These are phyloP conservation scores for Galbula dea DNA, from an alignment of 2,113 vertebrate species.

Conservation along the genomic window DNA sequence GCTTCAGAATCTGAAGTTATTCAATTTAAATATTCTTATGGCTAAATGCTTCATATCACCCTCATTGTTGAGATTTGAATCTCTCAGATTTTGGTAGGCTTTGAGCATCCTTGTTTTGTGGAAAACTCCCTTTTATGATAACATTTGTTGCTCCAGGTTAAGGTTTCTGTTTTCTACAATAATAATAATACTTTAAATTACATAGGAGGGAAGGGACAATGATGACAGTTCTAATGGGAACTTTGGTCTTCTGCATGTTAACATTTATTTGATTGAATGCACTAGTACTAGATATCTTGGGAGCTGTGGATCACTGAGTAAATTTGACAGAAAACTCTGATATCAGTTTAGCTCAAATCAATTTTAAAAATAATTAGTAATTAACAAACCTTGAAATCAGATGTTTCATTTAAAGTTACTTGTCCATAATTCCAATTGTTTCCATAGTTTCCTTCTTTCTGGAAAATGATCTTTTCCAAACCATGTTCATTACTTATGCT, in stretches of 20 bases:
- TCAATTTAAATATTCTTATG: background rate
- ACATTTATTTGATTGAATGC: background rate
- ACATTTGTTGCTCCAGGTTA: background rate
- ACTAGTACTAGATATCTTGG: background rate
- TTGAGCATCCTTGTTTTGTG: background rate
- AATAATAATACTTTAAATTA: background rate
- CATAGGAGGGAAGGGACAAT: fast-evolving
- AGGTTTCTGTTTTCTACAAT: background rate
- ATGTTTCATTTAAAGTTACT: constrained; percentile 80
- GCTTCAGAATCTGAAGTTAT: background rate
- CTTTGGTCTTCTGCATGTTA: background rate
- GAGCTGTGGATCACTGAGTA: background rate
- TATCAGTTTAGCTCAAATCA: background rate
- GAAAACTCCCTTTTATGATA: background rate
- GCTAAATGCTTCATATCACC: background rate
- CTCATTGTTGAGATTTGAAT: background rate
- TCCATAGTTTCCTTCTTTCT: constrained; percentile 88
- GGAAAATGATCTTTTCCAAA: constrained; percentile 67
- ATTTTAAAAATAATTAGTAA: background rate
- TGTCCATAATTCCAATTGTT: constrained; percentile 88
- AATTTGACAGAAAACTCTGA: background rate
- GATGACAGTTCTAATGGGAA: background rate
- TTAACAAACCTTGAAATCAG: constrained; percentile 74
- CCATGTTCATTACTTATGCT: constrained; percentile 21
- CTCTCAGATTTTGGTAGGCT: background rate